Evolutionary conservation across 2,113 vertebrate species (phyloP).

Genomic region (Myiozetetes cayanensis): DNA sequence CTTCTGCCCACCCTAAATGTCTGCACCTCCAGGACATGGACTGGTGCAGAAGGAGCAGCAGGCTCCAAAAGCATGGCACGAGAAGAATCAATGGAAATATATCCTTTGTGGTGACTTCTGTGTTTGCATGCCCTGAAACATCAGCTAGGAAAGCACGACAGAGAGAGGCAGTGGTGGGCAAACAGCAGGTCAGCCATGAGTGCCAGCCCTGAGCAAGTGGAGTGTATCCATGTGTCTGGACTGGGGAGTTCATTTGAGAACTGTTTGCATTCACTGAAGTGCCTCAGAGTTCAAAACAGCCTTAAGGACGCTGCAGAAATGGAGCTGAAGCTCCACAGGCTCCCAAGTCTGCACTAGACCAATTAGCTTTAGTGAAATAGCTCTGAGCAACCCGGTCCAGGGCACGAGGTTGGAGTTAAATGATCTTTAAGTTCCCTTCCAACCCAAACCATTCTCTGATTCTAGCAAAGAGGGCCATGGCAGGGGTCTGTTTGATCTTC

Average conservation of each 20-base stretch:
- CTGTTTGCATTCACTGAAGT: not conserved
- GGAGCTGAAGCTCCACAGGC: not conserved
- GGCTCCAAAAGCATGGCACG: not conserved
- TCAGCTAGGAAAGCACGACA: not conserved
- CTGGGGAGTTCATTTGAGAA: not conserved
- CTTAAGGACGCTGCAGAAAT: not conserved
- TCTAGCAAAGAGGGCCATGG: fast-evolving
- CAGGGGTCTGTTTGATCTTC: not conserved
- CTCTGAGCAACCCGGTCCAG: not conserved
- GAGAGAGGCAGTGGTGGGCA: not conserved
- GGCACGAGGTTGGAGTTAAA: not conserved
- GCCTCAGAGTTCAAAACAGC: not conserved
- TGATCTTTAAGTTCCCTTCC: not conserved
- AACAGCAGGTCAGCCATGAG: fast-evolving
- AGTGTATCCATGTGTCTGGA: not conserved
- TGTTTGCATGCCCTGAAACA: not conserved
- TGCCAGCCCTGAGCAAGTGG: not conserved
- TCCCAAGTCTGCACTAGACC: not conserved
- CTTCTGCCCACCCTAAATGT: not conserved
- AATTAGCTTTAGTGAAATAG: not conserved
- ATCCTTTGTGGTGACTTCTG: not conserved
- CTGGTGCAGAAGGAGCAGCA: not conserved
- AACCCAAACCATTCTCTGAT: not conserved
- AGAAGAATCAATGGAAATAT: not conserved
- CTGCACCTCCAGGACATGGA: not conserved